Evolutionary conservation across 2,113 vertebrate species (phyloP).

Genomic region (Mobula birostris): DNA sequence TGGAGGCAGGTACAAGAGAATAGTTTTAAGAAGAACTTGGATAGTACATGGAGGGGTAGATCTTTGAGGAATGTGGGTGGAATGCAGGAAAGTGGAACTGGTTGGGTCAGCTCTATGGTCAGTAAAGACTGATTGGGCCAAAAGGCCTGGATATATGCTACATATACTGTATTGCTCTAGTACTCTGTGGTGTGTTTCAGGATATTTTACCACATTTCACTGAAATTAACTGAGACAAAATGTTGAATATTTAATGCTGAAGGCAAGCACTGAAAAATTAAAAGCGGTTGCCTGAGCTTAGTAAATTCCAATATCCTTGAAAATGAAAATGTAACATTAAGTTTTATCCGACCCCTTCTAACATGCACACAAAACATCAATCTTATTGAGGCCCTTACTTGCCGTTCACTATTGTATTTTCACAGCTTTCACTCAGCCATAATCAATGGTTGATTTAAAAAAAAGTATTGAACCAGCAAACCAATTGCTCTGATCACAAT

Average conservation of each 20-base stretch:
- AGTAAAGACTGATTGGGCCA: too few species aligned
- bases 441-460: background rate
- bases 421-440: background rate
- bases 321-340: background rate
- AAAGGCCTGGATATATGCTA: too few species aligned
- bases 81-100: too few species aligned
- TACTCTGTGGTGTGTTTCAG: background rate
- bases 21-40: too few species aligned
- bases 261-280: background rate
- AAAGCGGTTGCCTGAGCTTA: background rate
- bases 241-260: background rate
- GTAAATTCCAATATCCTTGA: background rate
- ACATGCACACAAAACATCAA: background rate
- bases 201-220: background rate
- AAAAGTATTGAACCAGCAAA: background rate
- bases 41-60: too few species aligned
- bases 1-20: too few species aligned
- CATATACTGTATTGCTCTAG: too few species aligned
- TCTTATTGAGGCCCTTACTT: background rate
- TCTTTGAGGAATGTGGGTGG: too few species aligned
- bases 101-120: too few species aligned
- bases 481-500: background rate
- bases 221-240: background rate
- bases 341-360: background rate
- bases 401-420: background rate